Conservation (phyloP, 2,888 invertebrate genomes). For the Himalopsyche japonica region DNA sequence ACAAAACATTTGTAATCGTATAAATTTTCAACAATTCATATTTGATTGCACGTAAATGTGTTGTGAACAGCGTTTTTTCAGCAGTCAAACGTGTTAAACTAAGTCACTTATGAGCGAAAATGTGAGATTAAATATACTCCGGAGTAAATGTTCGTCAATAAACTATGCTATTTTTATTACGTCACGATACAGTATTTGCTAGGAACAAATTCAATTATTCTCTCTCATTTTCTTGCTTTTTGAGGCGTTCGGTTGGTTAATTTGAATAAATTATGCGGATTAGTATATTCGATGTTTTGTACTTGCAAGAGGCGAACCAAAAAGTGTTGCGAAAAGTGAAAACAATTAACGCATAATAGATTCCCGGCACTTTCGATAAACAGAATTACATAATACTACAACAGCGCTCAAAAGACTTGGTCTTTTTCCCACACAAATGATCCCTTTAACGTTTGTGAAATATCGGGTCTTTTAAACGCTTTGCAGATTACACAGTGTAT, state of each 20-base stretch:
- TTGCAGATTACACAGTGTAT: background rate
- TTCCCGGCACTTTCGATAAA: conserved; percentile 15
- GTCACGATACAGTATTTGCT: background rate
- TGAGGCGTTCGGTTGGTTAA: background rate
- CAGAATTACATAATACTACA: background rate
- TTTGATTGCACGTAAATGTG: too few species aligned
- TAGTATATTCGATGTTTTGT: background rate
- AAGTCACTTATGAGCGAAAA: background rate
- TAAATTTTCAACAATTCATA: too few species aligned
- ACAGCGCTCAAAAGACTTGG: background rate
- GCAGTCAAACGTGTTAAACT: too few species aligned
- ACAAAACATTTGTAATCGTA: too few species aligned
- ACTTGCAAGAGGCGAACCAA: background rate
- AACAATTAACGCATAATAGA: conserved; percentile 15
- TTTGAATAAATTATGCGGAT: background rate
- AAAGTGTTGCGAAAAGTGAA: conserved; percentile 21
- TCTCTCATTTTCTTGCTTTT: background rate
- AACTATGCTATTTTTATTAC: too few species aligned
- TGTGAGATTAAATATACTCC: background rate
- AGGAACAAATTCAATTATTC: background rate
- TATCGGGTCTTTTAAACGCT: background rate
- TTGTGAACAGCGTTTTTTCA: too few species aligned
- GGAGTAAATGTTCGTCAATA: background rate
- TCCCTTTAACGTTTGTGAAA: background rate
- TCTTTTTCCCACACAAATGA: background rate